phyloP scores from a whole-genome alignment of 2,797 vertebrate genomes.

The Enteromius anoplus region DNA sequence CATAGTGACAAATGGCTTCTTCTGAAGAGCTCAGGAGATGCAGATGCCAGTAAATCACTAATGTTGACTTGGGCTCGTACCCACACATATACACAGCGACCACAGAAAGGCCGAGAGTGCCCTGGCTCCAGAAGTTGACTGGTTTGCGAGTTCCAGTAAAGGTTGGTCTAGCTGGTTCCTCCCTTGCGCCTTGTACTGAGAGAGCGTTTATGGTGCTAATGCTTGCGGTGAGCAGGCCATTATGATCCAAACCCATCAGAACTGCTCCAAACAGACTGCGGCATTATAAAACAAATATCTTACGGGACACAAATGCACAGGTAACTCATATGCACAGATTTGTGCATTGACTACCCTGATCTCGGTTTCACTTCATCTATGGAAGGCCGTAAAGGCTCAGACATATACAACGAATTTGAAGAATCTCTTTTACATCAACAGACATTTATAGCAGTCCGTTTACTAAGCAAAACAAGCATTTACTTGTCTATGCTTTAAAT shows the following conservation, averaged over 20 bases:
- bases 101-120: constrained; percentile 59
- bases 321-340: constrained; percentile 20
- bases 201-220: constrained; percentile 80
- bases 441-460: constrained; percentile 1
- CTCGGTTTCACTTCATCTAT: neutral
- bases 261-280: constrained; percentile 68
- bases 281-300: constrained; percentile 40
- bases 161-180: constrained; percentile 65
- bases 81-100: constrained; percentile 52
- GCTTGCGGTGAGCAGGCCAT: constrained; percentile 82
- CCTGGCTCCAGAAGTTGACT: constrained; percentile 59
- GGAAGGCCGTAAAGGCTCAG: neutral
- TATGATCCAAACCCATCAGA: constrained; percentile 75
- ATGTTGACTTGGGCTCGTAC: constrained; percentile 46
- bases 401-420: neutral
- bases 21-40: constrained; percentile 44
- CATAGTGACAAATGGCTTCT: constrained; percentile 50
- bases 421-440: neutral
- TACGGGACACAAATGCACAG: neutral
- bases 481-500: neutral
- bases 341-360: neutral
- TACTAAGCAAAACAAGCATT: neutral
- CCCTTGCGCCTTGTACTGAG: constrained; percentile 74
- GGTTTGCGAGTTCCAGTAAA: constrained; percentile 81
- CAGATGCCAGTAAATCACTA: constrained; percentile 45